These are phyloP conservation scores for Lithophane semibrunnea DNA, from an alignment of 2,888 invertebrate genomes.

Conservation along the genomic window DNA sequence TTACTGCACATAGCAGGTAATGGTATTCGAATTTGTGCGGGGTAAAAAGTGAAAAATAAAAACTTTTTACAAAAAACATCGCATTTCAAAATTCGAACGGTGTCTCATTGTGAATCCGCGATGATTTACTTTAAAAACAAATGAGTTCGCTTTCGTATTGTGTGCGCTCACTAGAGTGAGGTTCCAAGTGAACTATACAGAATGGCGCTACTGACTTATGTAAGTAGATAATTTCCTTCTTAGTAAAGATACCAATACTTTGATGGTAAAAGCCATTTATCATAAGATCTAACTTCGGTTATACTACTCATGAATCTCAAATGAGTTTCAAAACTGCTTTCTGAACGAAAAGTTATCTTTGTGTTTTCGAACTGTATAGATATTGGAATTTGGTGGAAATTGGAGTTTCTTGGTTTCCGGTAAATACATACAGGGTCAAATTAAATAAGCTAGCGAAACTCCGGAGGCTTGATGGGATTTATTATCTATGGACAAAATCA, in stretches of 20 bases:
- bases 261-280: conserved; percentile 30
- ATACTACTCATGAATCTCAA: conserved; percentile 45
- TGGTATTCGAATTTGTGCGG: too few species aligned
- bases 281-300: conserved; percentile 17
- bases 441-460: too few species aligned
- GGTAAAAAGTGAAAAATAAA: too few species aligned
- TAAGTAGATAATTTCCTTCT: conserved; percentile 17
- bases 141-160: neutral
- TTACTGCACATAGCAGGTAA: too few species aligned
- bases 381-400: conserved; percentile 30
- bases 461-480: too few species aligned
- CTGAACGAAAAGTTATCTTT: conserved; percentile 30
- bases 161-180: neutral
- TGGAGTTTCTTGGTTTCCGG: neutral
- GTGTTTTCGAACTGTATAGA: neutral
- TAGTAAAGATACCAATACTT: conserved; percentile 28
- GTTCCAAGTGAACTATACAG: neutral
- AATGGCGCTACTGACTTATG: neutral
- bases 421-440: neutral
- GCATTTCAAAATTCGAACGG: too few species aligned
- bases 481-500: too few species aligned
- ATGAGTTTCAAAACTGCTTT: conserved; percentile 49
- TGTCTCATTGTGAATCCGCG: too few species aligned
- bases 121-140: neutral
- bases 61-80: too few species aligned